Conservation (phyloP, 2,888 invertebrate genomes). For the Ashinkailepas kermadecensis region DNA sequence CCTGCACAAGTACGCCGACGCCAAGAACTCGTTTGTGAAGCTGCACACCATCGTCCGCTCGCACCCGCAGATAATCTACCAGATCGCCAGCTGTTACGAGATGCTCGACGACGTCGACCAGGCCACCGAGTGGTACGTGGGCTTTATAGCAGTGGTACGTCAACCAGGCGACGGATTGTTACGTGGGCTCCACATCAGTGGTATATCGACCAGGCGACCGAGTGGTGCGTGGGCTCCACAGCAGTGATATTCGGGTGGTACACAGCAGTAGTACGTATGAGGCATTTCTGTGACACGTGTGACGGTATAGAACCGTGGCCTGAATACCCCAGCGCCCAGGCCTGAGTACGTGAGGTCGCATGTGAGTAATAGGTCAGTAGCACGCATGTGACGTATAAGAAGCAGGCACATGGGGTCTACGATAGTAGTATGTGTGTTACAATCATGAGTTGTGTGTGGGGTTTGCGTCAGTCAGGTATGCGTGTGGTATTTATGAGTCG, state of each 20-base stretch:
- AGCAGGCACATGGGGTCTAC: too few species aligned
- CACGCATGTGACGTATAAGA: too few species aligned
- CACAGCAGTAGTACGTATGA: constrained; percentile 22
- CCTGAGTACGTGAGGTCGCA: too few species aligned
- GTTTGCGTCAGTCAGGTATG: too few species aligned
- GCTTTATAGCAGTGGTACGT: too few species aligned
- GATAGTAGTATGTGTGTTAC: too few species aligned
- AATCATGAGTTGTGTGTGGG: too few species aligned
- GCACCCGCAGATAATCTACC: constrained; percentile 66
- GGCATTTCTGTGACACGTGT: too few species aligned
- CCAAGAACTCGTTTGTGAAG: constrained; percentile 71
- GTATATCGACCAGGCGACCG: constrained; percentile 46
- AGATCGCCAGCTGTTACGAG: constrained; percentile 70
- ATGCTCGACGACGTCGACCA: constrained; percentile 51
- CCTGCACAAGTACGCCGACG: constrained; percentile 60
- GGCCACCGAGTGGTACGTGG: constrained; percentile 48
- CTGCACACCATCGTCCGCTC: constrained; percentile 60
- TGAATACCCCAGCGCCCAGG: too few species aligned
- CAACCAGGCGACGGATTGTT: neutral
- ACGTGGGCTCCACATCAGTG: neutral
- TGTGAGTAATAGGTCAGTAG: too few species aligned
- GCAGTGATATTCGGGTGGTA: neutral
- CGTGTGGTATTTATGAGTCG: too few species aligned
- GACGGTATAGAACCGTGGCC: too few species aligned
- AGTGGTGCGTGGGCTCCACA: constrained; percentile 43